phyloP scores from a whole-genome alignment of 1,140 invertebrate species.

The Drosophila punjabiensis region DNA sequence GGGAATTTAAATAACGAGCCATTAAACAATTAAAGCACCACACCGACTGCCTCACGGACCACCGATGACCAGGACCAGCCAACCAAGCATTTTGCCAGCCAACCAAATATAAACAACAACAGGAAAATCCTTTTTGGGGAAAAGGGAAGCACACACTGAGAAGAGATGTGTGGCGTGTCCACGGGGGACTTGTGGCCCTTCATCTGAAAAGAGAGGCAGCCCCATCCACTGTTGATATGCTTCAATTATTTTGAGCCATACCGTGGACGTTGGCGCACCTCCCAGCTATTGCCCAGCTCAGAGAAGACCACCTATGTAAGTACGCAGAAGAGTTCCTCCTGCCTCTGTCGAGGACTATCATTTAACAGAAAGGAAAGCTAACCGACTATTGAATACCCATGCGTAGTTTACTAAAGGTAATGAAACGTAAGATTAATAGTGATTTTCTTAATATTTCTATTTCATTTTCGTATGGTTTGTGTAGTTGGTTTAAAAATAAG shows the following conservation, averaged over 20 bases:
- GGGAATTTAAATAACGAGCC: slow-evolving; percentile 75
- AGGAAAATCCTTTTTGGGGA: slow-evolving; percentile 37
- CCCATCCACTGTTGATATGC: slow-evolving; percentile 67
- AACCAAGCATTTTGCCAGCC: slow-evolving; percentile 70
- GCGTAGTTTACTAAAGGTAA: background rate
- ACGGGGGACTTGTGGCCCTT: slow-evolving; percentile 39
- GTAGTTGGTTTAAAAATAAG: background rate
- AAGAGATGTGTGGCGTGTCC: slow-evolving; percentile 24
- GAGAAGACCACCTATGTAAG: slow-evolving; percentile 10
- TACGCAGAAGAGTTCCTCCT: background rate
- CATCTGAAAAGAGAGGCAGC: slow-evolving; percentile 21
- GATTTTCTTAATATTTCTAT: too few species aligned
- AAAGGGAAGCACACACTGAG: slow-evolving; percentile 5
- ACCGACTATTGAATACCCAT: background rate
- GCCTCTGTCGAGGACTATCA: slow-evolving; percentile 50
- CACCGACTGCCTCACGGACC: slow-evolving; percentile 33
- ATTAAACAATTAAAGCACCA: slow-evolving; percentile 78
- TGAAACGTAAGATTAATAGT: background rate
- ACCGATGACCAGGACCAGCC: slow-evolving; percentile 36
- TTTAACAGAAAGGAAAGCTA: slow-evolving; percentile 22
- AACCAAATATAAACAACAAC: slow-evolving; percentile 73
- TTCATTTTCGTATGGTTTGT: too few species aligned
- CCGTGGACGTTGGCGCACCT: slow-evolving; percentile 33
- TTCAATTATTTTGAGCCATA: slow-evolving; percentile 74
- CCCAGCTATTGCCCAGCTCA: slow-evolving; percentile 9